These are phyloP conservation scores for Scatophagus argus DNA, from an alignment of 2,113 vertebrate species.

Conservation along the genomic window DNA sequence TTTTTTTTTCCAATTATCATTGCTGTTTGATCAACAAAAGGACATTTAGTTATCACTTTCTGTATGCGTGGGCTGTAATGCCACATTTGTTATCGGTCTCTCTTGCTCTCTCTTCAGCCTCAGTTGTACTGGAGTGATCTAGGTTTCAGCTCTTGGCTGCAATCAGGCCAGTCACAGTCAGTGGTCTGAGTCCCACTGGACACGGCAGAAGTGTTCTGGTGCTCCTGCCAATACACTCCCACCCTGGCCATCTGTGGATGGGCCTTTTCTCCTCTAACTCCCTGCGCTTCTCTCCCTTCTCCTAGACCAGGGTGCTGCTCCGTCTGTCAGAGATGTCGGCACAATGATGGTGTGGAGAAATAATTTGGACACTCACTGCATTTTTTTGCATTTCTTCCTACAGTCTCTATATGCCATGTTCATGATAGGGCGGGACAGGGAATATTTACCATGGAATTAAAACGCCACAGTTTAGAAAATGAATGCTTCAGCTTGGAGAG, in stretches of 20 bases:
- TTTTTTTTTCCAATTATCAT: slow-evolving; percentile 26
- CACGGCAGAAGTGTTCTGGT: slow-evolving; percentile 80
- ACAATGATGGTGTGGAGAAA: slow-evolving; percentile 43
- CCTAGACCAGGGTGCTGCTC: slow-evolving; percentile 58
- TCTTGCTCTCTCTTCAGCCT: slow-evolving; percentile 69
- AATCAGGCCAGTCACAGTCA: slow-evolving; percentile 76
- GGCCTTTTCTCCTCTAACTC: slow-evolving; percentile 76
- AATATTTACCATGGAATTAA: slow-evolving; percentile 41
- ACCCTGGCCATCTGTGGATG: slow-evolving; percentile 84
- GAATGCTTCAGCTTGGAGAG: slow-evolving; percentile 25
- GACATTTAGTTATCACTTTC: slow-evolving; percentile 66
- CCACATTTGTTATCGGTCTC: slow-evolving; percentile 71
- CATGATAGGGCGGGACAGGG: slow-evolving; percentile 12
- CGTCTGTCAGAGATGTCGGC: slow-evolving; percentile 75
- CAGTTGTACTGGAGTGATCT: slow-evolving; percentile 71
- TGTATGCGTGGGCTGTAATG: slow-evolving; percentile 62
- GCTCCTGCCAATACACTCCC: slow-evolving; percentile 82
- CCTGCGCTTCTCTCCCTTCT: slow-evolving; percentile 54
- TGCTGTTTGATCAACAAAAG: slow-evolving; percentile 68
- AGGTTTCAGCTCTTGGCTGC: slow-evolving; percentile 77
- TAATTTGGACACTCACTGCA: slow-evolving; percentile 38
- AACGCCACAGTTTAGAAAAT: slow-evolving; percentile 22
- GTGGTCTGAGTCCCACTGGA: slow-evolving; percentile 80
- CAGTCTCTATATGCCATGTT: slow-evolving; percentile 18
- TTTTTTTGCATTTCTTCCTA: slow-evolving; percentile 47